These are phyloP conservation scores for Condylura cristata DNA, from an alignment of 2,113 vertebrate species.

Conservation along the genomic window DNA sequence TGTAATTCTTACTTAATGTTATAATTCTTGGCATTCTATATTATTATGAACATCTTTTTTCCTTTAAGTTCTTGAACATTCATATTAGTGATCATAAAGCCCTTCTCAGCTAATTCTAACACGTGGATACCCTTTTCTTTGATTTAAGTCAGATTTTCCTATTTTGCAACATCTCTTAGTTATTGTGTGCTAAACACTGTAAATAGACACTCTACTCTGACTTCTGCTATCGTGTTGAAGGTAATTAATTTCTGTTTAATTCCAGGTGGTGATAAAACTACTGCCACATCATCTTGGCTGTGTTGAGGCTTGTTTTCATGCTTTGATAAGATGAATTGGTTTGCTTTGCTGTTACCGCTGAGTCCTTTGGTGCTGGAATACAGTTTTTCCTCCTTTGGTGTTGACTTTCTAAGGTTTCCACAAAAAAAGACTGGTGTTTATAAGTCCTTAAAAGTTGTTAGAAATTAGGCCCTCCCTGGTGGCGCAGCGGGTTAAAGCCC, in stretches of 20 bases:
- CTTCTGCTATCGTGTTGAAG: neutral
- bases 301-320: neutral
- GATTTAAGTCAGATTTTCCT: neutral
- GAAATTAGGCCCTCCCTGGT: no score
- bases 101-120: neutral
- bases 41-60: neutral
- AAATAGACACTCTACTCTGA: neutral
- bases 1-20: neutral
- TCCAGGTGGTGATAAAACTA: neutral
- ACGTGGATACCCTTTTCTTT: neutral
- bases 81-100: neutral
- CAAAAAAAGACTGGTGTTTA: neutral
- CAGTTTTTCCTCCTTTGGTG: neutral
- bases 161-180: neutral
- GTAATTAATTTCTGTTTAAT: neutral
- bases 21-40: neutral
- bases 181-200: neutral
- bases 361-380: neutral
- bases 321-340: neutral
- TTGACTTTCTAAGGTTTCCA: neutral
- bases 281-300: neutral
- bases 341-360: neutral
- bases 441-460: neutral
- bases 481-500: no score
- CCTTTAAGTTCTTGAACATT: neutral